phyloP scores from a whole-genome alignment of 2,113 vertebrate genomes.

The Nothobranchius furzeri region DNA sequence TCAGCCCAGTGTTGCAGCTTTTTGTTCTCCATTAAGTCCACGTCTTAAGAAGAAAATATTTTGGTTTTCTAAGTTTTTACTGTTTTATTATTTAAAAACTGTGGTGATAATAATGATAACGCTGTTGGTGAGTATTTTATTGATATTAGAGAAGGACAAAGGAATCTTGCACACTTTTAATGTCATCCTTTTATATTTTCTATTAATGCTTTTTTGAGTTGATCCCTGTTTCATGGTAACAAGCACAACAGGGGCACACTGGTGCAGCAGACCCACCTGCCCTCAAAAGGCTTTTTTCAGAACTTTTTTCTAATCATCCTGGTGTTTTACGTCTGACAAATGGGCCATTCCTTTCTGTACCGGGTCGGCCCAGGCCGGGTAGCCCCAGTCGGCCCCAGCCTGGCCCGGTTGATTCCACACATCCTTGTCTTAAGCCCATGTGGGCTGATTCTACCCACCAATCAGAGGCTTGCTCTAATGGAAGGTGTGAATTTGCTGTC shows the following conservation, averaged over 20 bases:
- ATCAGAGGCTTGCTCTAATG: no score
- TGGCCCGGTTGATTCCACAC: no score
- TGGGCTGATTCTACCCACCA: no score
- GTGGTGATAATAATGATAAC: slow-evolving; percentile 69
- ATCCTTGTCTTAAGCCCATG: no score
- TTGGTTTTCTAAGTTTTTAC: slow-evolving; percentile 90
- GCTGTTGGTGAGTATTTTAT: slow-evolving; percentile 73
- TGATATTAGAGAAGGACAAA: slow-evolving; percentile 77
- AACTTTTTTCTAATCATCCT: slow-evolving; percentile 56
- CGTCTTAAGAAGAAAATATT: slow-evolving; percentile 85
- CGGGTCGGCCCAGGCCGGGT: no score
- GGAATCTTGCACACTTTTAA: slow-evolving; percentile 87
- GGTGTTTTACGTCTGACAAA: slow-evolving; percentile 51
- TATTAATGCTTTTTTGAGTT: slow-evolving; percentile 69
- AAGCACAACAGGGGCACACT: slow-evolving; percentile 75
- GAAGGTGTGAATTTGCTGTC: no score
- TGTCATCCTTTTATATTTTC: slow-evolving; percentile 92
- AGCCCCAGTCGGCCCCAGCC: no score
- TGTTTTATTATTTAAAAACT: slow-evolving; percentile 80
- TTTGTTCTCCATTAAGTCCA: slow-evolving; percentile 84
- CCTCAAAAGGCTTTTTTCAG: slow-evolving; percentile 70
- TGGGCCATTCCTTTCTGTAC: no score
- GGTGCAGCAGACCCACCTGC: slow-evolving; percentile 82
- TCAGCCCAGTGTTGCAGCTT: slow-evolving; percentile 87
- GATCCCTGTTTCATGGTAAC: slow-evolving; percentile 57